Evolutionary conservation across 2,797 vertebrate genomes (phyloP).

Genomic region (Takifugu ocellatus): DNA sequence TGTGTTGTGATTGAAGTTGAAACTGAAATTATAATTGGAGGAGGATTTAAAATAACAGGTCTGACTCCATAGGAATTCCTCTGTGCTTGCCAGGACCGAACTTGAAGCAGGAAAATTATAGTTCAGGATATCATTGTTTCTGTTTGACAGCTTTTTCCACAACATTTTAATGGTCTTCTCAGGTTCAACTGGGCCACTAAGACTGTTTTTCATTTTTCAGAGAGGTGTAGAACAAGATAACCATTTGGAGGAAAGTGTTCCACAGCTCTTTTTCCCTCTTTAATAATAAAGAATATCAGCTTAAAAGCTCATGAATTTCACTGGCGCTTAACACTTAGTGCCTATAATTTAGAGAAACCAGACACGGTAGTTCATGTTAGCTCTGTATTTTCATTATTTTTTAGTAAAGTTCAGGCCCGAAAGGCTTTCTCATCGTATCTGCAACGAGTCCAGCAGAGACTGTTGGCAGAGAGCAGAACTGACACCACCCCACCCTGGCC

Average conservation of each 20-base stretch:
- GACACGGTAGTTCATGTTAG: too few species aligned
- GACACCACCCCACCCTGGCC: slow-evolving; percentile 74
- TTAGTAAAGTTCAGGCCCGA: slow-evolving; percentile 93
- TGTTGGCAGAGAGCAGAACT: slow-evolving; percentile 80
- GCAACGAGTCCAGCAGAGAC: slow-evolving; percentile 86
- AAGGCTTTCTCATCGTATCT: slow-evolving; percentile 93
- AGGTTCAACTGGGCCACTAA: slow-evolving; percentile 45
- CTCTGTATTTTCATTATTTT: slow-evolving; percentile 24
- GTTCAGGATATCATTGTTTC: slow-evolving; percentile 73
- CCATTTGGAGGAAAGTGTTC: slow-evolving; percentile 40
- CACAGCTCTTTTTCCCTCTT: slow-evolving; percentile 47
- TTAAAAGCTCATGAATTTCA: slow-evolving; percentile 23
- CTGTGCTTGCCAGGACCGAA: slow-evolving; percentile 61
- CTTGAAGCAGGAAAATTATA: slow-evolving; percentile 63
- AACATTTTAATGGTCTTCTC: slow-evolving; percentile 43
- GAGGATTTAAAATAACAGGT: slow-evolving; percentile 76
- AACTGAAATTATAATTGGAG: slow-evolving; percentile 70
- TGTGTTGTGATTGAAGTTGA: slow-evolving; percentile 1
- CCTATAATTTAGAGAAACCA: too few species aligned
- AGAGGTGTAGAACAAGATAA: slow-evolving; percentile 37
- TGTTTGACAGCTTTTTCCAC: slow-evolving; percentile 63
- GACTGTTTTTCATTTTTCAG: slow-evolving; percentile 57
- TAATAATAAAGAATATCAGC: slow-evolving; percentile 22
- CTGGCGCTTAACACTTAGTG: neutral
- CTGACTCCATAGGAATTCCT: slow-evolving; percentile 79